Evolutionary conservation across 2,113 vertebrate species (phyloP).

Genomic region (human): GRCh38 chr18:68798001-68798500

Average conservation of each 20-base stretch:
- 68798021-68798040: slow-evolving; percentile 74
- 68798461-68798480: slow-evolving; percentile 40
- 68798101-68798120: slow-evolving; percentile 85
- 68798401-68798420: slow-evolving; percentile 22
- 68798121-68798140: slow-evolving; percentile 83
- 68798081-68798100: slow-evolving; percentile 78
- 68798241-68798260: slow-evolving; percentile 48
- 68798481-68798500: not conserved
- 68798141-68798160: slow-evolving; percentile 77
- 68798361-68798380: not conserved
- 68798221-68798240: slow-evolving; percentile 58
- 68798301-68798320: slow-evolving; percentile 42
- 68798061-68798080: slow-evolving; percentile 83
- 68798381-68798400: slow-evolving; percentile 16
- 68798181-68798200: slow-evolving; percentile 80
- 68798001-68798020: slow-evolving; percentile 83
- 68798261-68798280: slow-evolving; percentile 37
- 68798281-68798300: slow-evolving; percentile 50
- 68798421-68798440: slow-evolving; percentile 5
- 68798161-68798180: slow-evolving; percentile 71
- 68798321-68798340: not conserved
- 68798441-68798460: slow-evolving; percentile 56
- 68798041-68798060: slow-evolving; percentile 79
- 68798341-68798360: not conserved
- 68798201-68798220: slow-evolving; percentile 74